A percentile compares a stretch with the other conserved stretches of the same genome.
phyloP scores from a whole-genome alignment of 2,113 vertebrate genomes.

The Speoplatyrhinus poulsoni region DNA sequence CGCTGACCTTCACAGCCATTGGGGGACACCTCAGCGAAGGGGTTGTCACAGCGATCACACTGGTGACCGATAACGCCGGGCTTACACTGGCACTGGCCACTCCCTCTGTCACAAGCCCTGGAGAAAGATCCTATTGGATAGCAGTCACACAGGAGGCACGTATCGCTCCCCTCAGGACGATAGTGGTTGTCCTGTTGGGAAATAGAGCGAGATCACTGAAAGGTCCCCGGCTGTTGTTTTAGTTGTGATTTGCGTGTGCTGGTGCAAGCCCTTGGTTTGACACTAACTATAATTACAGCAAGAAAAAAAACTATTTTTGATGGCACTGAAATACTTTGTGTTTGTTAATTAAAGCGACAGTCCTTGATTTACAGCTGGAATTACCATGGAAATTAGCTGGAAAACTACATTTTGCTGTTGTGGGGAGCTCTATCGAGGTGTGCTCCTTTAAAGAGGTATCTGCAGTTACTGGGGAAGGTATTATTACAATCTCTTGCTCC shows the following conservation, averaged over 20 bases:
- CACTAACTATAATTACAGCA: too few relatives aligned
- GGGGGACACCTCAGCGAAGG: slow-evolving; percentile 92
- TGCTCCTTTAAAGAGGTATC: too few relatives aligned
- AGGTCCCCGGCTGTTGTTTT: neutral
- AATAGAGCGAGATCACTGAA: neutral
- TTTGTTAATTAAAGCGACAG: too few relatives aligned
- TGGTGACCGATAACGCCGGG: slow-evolving; percentile 91
- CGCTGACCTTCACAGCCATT: slow-evolving; percentile 90
- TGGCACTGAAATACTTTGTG: too few relatives aligned
- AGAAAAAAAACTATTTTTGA: too few relatives aligned
- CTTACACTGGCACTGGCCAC: slow-evolving; percentile 91
- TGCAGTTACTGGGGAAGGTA: too few relatives aligned
- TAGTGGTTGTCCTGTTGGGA: slow-evolving; percentile 90
- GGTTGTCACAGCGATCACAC: slow-evolving; percentile 95
- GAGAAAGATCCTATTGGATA: slow-evolving; percentile 91
- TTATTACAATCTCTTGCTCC: too few relatives aligned
- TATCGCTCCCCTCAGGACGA: slow-evolving; percentile 70
- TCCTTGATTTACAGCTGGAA: too few relatives aligned
- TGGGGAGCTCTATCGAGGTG: too few relatives aligned
- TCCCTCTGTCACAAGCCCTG: slow-evolving; percentile 83
- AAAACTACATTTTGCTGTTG: too few relatives aligned
- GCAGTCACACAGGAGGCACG: slow-evolving; percentile 90
- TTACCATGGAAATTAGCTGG: too few relatives aligned
- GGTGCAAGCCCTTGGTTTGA: too few relatives aligned
- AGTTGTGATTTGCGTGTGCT: neutral